Percentiles rank a stretch among this genome's conserved stretches.
Evolutionary conservation across 2,113 vertebrate species (phyloP).

Genomic region (Megaceryle maxima): DNA sequence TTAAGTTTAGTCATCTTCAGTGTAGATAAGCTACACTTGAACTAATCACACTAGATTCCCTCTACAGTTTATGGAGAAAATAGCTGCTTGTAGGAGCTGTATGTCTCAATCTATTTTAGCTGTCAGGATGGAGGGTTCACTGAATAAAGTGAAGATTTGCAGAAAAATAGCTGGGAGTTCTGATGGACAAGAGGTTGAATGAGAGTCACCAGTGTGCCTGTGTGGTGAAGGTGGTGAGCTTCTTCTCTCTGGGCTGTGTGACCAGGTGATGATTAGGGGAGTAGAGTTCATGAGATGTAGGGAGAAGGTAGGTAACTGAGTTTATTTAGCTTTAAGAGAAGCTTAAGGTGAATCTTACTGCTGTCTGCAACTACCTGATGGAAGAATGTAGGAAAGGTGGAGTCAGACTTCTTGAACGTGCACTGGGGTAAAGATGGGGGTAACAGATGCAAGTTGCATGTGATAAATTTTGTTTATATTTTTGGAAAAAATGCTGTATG

Average conservation of each 20-base stretch:
- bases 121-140: not conserved
- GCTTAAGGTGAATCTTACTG: fast-evolving
- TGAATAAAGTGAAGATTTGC: not conserved
- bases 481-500: not conserved
- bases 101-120: not conserved
- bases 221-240: not conserved
- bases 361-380: not conserved
- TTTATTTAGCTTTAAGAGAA: not conserved
- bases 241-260: fast-evolving
- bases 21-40: not conserved
- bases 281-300: fast-evolving
- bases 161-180: not conserved
- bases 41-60: not conserved
- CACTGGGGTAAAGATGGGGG: fast-evolving
- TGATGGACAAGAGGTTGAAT: not conserved
- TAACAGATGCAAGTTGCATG: not conserved
- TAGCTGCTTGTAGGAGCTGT: not conserved
- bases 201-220: fast-evolving
- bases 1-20: not conserved
- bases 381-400: not conserved
- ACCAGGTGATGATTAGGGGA: not conserved
- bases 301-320: not conserved
- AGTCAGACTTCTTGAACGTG: not conserved
- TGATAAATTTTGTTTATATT: not conserved
- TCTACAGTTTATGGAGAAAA: not conserved